These are phyloP conservation scores for Synaphobranchus kaupii DNA, from an alignment of 2,797 vertebrate species.

Conservation along the genomic window DNA sequence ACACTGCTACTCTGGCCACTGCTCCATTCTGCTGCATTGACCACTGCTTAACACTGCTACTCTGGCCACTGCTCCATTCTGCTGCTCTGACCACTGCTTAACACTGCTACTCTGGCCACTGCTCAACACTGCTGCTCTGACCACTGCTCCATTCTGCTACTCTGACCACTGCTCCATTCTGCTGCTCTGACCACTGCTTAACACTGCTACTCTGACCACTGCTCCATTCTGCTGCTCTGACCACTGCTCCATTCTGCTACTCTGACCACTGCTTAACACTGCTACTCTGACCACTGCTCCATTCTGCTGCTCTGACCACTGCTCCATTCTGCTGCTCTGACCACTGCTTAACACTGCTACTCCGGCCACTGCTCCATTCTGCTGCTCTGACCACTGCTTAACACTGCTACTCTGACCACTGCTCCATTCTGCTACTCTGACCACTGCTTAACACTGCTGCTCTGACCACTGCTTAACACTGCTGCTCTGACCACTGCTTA, in stretches of 20 bases:
- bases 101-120: not conserved
- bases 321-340: not conserved
- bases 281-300: not conserved
- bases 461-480: not conserved
- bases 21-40: not conserved
- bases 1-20: not conserved
- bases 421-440: not conserved
- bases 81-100: not conserved
- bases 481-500: not conserved
- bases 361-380: too few relatives aligned
- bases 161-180: not conserved
- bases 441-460: not conserved
- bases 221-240: not conserved
- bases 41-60: not conserved
- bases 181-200: not conserved
- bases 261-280: not conserved
- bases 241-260: not conserved
- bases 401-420: not conserved
- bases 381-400: not conserved
- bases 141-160: not conserved
- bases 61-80: not conserved
- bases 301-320: not conserved
- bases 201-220: not conserved
- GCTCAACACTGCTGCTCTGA: not conserved
- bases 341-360: not conserved